Evolutionary conservation across 2,797 vertebrate genomes (phyloP).

Genomic region (Hoplostethus atlanticus): DNA sequence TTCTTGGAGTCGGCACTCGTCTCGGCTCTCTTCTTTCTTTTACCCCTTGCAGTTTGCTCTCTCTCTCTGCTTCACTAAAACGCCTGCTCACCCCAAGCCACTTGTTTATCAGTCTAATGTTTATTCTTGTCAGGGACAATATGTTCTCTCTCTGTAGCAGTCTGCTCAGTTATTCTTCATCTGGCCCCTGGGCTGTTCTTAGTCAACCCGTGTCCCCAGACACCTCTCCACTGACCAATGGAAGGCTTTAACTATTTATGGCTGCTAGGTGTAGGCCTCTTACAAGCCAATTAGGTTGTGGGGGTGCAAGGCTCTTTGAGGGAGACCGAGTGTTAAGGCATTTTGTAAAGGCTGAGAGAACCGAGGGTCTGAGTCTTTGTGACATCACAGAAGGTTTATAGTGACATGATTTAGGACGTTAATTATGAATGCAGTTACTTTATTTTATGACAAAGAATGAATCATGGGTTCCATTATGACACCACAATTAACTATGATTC

Average conservation of each 20-base stretch:
- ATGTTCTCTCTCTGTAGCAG: constrained; percentile 65
- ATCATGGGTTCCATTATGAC: neutral
- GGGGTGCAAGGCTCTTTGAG: constrained; percentile 25
- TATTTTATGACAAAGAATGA: neutral
- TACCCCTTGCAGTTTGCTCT: constrained; percentile 25
- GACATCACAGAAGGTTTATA: constrained; percentile 7
- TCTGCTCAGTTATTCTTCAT: constrained; percentile 72
- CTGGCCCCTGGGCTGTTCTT: constrained; percentile 74
- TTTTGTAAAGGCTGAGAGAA: constrained; percentile 38
- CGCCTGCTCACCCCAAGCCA: constrained; percentile 67
- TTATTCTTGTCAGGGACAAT: constrained; percentile 78
- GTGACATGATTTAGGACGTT: neutral
- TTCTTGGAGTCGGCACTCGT: constrained; percentile 60
- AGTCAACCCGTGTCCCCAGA: constrained; percentile 70
- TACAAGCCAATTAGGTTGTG: constrained; percentile 55
- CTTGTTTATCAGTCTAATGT: constrained; percentile 78
- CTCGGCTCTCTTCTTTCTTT: constrained; percentile 45
- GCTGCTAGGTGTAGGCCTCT: constrained; percentile 50
- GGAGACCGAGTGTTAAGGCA: constrained; percentile 46
- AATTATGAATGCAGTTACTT: neutral
- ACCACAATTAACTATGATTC: neutral
- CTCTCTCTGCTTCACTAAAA: constrained; percentile 58
- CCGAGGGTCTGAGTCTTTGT: neutral
- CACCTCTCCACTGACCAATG: constrained; percentile 69
- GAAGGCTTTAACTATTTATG: constrained; percentile 72